Evolutionary conservation across 2,797 vertebrate genomes (phyloP), one percentile per base, ranked within the genome.

Genomic region (Remorina albescens): DNA sequence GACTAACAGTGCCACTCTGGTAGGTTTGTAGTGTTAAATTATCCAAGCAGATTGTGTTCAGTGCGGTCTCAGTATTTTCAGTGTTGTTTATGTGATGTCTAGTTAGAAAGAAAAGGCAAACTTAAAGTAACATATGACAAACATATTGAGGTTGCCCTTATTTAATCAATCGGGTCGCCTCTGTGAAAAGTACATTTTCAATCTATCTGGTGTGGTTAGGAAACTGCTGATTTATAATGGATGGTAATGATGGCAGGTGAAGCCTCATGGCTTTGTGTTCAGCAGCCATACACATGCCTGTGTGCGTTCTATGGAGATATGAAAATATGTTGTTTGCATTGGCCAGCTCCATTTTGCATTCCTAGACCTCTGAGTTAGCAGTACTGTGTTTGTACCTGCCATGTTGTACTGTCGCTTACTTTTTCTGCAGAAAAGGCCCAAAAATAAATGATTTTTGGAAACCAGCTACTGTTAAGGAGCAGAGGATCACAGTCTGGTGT

Each of bases 301-400:
- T 37, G 28, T 37, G 44, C 16, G 10, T 23, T 41, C 16, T 50
- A 30, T 69, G 41, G 58, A 18, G 46, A 73, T 68, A 86, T 77
- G 80, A 26, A 86, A 88, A 85, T 85, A 2, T 28, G 6, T 13
- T 23, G 62, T 92, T 92, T 92, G 87, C 85, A 85, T 81, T 19
- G 5, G 55, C 58, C 28, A 4, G 9, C 53, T 77, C 66, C 59
- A 50, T 74, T 90, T 93, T 92, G 86, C 91, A 92, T 88, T 36
- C 44, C 54, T 18, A 74, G 55, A 46, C 67, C 47, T 61, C 11
- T 10, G 28, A 54, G 15, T 23, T 19, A 19, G 25, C 32, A 34
- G 11, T 25, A 16, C 15, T 73, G 61, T 71, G 0, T 15, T 5
- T 23, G 2, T 56, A 25, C 10, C 16, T 32, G 21, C 23, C 37